Percentiles rank a stretch among this genome's conserved stretches.
phyloP scores from a whole-genome alignment of 2,797 vertebrate genomes.

The Carapus acus region DNA sequence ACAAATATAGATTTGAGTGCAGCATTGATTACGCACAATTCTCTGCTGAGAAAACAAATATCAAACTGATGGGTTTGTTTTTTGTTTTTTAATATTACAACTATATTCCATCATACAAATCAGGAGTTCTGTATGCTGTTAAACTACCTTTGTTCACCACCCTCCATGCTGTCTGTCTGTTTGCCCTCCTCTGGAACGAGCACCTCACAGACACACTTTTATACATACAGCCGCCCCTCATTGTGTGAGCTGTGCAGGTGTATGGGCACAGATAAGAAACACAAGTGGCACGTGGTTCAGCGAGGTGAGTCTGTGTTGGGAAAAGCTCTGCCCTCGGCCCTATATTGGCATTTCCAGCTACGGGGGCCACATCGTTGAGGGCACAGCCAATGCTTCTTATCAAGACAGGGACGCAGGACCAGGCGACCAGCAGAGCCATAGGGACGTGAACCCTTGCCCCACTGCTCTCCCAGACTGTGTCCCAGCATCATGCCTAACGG shows the following conservation, averaged over 20 bases:
- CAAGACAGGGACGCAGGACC: conserved; percentile 43
- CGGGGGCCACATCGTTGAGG: conserved; percentile 29
- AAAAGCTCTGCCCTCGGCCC: conserved; percentile 53
- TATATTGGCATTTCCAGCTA: conserved; percentile 65
- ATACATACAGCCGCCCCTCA: conserved; percentile 34
- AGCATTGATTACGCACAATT: conserved; percentile 27
- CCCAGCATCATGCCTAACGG: conserved; percentile 19
- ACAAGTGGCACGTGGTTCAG: conserved; percentile 56
- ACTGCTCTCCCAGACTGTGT: conserved; percentile 1
- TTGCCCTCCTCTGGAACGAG: conserved; percentile 11
- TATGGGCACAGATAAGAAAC: conserved; percentile 67
- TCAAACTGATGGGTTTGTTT: too few species aligned
- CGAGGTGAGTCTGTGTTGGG: conserved; percentile 48
- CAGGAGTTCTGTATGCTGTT: conserved; percentile 4
- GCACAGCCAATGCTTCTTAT: conserved; percentile 56
- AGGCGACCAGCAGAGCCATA: conserved; percentile 41
- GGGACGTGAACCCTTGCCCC: conserved; percentile 44
- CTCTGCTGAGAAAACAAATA: conserved; percentile 19
- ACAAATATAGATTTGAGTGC: conserved; percentile 39
- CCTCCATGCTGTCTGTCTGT: conserved; percentile 6
- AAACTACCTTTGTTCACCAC: neutral
- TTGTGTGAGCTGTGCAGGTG: conserved; percentile 68
- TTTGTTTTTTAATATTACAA: too few species aligned
- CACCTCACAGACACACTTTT: conserved; percentile 30
- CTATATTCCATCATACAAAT: too few species aligned